Base-by-base conservation (phyloP, 2,888 invertebrate species). In the Limnephilus auricula region DNA sequence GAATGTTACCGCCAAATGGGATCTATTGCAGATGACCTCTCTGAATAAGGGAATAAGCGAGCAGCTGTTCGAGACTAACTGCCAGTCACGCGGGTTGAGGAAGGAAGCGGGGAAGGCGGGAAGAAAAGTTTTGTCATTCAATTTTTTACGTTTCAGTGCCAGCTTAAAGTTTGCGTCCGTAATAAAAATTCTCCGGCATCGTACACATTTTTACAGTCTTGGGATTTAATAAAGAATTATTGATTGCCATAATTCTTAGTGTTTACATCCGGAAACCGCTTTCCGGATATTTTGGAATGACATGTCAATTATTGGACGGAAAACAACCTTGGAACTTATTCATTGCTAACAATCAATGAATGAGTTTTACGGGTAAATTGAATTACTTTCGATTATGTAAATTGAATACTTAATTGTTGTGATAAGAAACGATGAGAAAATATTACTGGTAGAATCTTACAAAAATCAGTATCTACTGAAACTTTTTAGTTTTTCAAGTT, bases 1-100 rank as follows among this genome's bases (percentile, higher is more conserved):
- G 89, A 90, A 90, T 89, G 89, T 89, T 32, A 90, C 30, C n/a
- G 40, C 86, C 30, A 32, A n/a, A 18, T 34, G 34, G 13, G 84
- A 32, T 65, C 32, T 85, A 13, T 34, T 82, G 34, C 12, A 84
- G 40, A 79, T 80, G 90, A 90, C 87, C 91, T 90, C 88, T 90
- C 79, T 31, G 87, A 79, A 45, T 40, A 32, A 50, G 87, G 78
- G n/a, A 90, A 80, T 83, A 90, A 89, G 83, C 82, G 90, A 79
- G 79, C 78, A 50, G 83, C 86, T 65, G 65, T 65, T 18, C 65
- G 5, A 65, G 65, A 65, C 25, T 91, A 89, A 89, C 91, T 91
- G 83, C 91, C 80, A 65, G 65, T 65, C 65, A 65, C 65, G 65
- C 65, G 65, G 65, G 65, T 9, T 25, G 18, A 9, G 25, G n/a